A percentile compares a stretch with the other conserved stretches of the same genome.
These are phyloP conservation scores for Silurus aristotelis DNA, from an alignment of 2,797 vertebrate species.

Conservation along the genomic window DNA sequence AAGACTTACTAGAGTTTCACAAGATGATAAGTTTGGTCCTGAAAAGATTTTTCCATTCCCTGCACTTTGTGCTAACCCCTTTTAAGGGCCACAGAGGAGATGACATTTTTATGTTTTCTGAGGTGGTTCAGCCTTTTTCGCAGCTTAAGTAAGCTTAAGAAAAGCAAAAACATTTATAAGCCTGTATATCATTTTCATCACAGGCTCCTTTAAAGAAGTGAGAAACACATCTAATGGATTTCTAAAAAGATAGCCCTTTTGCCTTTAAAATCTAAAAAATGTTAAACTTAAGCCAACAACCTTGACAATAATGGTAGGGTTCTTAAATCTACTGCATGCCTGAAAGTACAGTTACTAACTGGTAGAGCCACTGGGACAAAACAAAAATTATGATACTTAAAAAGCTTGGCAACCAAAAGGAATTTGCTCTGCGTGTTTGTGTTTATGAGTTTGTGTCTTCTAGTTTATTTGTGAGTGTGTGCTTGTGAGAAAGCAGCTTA, in stretches of 20 bases:
- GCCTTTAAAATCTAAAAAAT: neutral
- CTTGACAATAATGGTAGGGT: conserved; percentile 1
- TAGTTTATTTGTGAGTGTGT: conserved; percentile 25
- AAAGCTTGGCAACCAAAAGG: conserved; percentile 32
- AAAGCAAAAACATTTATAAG: conserved; percentile 54
- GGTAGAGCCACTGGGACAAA: conserved; percentile 38
- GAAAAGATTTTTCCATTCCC: conserved; percentile 51
- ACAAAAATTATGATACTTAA: conserved; percentile 36
- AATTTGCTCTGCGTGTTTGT: conserved; percentile 44
- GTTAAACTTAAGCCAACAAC: neutral
- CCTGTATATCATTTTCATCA: conserved; percentile 69
- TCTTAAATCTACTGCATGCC: conserved; percentile 22
- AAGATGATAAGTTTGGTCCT: conserved; percentile 58
- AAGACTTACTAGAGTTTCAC: conserved; percentile 42
- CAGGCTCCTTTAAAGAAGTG: conserved; percentile 41
- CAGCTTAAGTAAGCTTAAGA: conserved; percentile 59
- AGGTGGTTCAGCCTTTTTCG: conserved; percentile 59
- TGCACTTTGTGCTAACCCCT: conserved; percentile 41
- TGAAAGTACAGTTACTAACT: conserved; percentile 34
- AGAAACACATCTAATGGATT: conserved; percentile 40
- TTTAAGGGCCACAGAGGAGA: conserved; percentile 42
- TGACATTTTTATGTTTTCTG: conserved; percentile 51
- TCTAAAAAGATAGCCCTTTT: conserved; percentile 14
- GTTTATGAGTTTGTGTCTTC: conserved; percentile 21
- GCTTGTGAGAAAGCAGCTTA: conserved; percentile 38